Conservation (phyloP, 2,888 invertebrate genomes). For the Ecliptopera silaceata region DNA sequence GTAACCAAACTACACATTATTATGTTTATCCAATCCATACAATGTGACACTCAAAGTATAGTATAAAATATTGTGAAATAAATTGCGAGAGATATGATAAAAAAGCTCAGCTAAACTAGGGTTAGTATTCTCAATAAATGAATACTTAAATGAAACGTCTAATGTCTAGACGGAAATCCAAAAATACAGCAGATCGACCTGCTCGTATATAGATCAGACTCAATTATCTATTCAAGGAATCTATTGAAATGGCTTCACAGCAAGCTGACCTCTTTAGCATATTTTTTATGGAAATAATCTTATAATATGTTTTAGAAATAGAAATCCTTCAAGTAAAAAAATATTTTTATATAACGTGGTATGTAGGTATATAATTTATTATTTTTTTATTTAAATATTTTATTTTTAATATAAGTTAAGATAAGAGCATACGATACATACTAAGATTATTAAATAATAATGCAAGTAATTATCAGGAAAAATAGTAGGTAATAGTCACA, state of each 20-base stretch:
- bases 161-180: constrained; percentile 27
- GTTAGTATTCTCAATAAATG: constrained; percentile 4
- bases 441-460: too few species aligned
- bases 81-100: neutral
- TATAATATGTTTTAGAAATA: constrained; percentile 8
- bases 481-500: too few species aligned
- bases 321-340: constrained; percentile 15
- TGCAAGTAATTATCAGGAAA: too few species aligned
- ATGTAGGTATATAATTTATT: too few species aligned
- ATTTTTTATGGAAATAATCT: constrained; percentile 15
- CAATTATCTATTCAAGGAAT: constrained; percentile 20
- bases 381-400: too few species aligned
- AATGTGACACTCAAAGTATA: too few species aligned
- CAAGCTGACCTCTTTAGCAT: neutral
- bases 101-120: neutral
- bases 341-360: too few species aligned
- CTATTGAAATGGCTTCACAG: constrained; percentile 13
- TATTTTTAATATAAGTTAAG: too few species aligned
- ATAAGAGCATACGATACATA: too few species aligned
- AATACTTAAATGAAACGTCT: constrained; percentile 8
- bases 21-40: too few species aligned
- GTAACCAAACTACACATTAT: too few species aligned
- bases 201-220: constrained; percentile 16
- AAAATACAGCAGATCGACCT: constrained; percentile 31
- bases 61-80: too few species aligned